Evolutionary conservation across 2,888 invertebrate genomes (phyloP), one percentile per base, ranked within the genome.

Genomic region (Sussaba pulchella): DNA sequence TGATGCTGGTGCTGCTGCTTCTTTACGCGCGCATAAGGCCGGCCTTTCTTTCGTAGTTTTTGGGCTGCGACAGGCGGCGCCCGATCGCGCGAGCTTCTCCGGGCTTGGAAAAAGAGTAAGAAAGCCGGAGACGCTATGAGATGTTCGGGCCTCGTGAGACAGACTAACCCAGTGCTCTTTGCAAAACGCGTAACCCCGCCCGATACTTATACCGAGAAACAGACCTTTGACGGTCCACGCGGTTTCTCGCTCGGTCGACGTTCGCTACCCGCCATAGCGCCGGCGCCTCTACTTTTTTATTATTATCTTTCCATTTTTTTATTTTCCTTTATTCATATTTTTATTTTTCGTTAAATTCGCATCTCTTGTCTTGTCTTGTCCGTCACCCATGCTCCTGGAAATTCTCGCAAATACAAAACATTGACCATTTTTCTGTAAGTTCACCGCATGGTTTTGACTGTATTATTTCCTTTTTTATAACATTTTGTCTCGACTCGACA

Each of bases 221-320:
- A 84, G 83, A 74, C 88, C 89, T 90, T 90, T 90, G 90, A 87
- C 89, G 90, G 89, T 87, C 83, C 82, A 73, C 85, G 69, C 61
- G 78, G 75, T 80, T 80, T 79, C 75, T 80, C 79, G 45, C 66
- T 61, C 52, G 21, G 52, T 54, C 67, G 67, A 52, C 52, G 67
- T 41, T 39, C 66, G 36, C 50, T 39, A 71, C 79, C 80, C 85
- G 82, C 85, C 87, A 86, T 89, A 90, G 88, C 91, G 90, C 91
- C 91, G 91, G 91, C 91, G 91, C 91, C 91, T 89, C 83, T 84
- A 87, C 88, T 90, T 90, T 91, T 90, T 91, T 66, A 66, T 26
- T 61, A 52, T 19, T n/a, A 39, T 10, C 39, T 12, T 8, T 12
- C 10, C 12, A 12, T 43, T 10, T 43, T n/a, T n/a, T n/a, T n/a